Evolutionary conservation across 2,888 invertebrate genomes (phyloP).

Genomic region (Xylocampa areola): DNA sequence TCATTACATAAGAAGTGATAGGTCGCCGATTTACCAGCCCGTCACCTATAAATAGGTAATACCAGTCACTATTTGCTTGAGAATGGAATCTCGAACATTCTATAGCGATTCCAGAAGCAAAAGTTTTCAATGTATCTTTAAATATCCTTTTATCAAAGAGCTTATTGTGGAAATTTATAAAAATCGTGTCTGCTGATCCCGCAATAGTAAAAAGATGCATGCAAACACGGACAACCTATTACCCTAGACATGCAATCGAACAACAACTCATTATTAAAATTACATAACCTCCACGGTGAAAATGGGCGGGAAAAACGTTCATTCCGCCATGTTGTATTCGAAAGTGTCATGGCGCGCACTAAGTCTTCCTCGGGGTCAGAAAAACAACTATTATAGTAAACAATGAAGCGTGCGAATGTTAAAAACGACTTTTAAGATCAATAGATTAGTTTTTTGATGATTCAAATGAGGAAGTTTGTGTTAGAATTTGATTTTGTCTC

Average conservation of each 20-base stretch:
- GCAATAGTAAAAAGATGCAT: constrained; percentile 33
- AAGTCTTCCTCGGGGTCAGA: constrained; percentile 62
- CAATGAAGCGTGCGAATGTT: constrained; percentile 65
- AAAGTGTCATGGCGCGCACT: constrained; percentile 72
- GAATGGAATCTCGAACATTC: constrained; percentile 33
- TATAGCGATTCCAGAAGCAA: constrained; percentile 29
- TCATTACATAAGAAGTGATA: constrained; percentile 31
- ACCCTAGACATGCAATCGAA: constrained; percentile 40
- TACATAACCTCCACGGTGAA: constrained; percentile 58
- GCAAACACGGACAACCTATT: constrained; percentile 46
- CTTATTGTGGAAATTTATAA: constrained; percentile 28
- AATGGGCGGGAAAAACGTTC: constrained; percentile 72
- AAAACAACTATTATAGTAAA: constrained; percentile 55
- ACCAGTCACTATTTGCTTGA: constrained; percentile 51
- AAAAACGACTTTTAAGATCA: constrained; percentile 50
- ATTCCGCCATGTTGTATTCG: constrained; percentile 68
- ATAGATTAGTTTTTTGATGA: constrained; percentile 42
- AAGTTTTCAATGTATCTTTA: neutral
- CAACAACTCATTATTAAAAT: constrained; percentile 44
- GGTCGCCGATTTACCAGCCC: constrained; percentile 11
- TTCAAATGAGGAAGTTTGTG: constrained; percentile 40
- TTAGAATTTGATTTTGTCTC: constrained; percentile 21
- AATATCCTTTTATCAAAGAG: constrained; percentile 29
- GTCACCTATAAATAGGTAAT: constrained; percentile 32
- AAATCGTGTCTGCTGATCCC: constrained; percentile 21